These are phyloP conservation scores for Prolemur simus DNA, from an alignment of 2,113 vertebrate species.

Conservation along the genomic window DNA sequence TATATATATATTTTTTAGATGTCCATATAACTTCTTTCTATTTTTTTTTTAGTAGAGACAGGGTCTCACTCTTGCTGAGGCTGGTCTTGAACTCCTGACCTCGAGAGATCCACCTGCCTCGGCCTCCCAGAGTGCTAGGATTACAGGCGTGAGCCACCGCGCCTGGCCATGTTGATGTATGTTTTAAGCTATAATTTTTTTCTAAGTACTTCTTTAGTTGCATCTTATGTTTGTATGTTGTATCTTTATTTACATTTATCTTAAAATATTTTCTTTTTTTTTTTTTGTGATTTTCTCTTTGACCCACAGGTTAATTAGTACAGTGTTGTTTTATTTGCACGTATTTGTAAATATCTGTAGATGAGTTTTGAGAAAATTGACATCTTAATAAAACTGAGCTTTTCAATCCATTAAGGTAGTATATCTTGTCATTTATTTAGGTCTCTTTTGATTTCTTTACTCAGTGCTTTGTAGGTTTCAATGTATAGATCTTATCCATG, in stretches of 20 bases:
- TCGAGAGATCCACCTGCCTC: no score
- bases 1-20: no score
- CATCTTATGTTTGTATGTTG: neutral
- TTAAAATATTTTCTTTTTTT: constrained; percentile 11
- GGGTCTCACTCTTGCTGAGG: no score
- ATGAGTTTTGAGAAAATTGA: constrained; percentile 4
- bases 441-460: neutral
- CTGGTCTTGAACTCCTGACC: no score
- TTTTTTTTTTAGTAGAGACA: no score
- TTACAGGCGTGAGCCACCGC: no score
- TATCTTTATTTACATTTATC: constrained; percentile 24
- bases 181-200: neutral
- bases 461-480: constrained; percentile 24
- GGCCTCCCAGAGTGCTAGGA: no score
- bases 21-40: no score
- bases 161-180: no score
- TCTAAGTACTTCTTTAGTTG: neutral
- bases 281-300: neutral
- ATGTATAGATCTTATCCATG: neutral
- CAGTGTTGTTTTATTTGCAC: neutral
- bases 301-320: neutral
- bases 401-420: neutral
- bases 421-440: neutral
- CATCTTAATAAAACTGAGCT: neutral
- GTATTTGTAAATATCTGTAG: neutral